Percentiles rank a stretch among this genome's conserved stretches.
These are phyloP conservation scores for Parazoanthus atlanticus DNA, from an alignment of 92 coral and sea anemone species.

Conservation along the genomic window DNA sequence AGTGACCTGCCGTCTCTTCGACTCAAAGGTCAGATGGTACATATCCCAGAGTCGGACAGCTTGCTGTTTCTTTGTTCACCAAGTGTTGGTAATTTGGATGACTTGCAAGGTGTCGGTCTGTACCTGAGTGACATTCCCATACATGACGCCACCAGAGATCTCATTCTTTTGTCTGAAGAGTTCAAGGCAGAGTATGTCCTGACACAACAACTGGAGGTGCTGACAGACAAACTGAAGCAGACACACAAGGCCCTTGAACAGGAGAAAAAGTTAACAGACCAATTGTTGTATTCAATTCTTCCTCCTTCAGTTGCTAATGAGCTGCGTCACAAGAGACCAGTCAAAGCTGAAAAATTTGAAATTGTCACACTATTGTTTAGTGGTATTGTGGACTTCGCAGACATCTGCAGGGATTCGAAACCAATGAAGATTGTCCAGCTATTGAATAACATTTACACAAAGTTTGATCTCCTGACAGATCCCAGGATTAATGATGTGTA, in stretches of 20 bases:
- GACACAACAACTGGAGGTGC: slow-evolving; percentile 81
- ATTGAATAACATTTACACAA: slow-evolving; percentile 80
- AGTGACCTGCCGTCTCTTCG: slow-evolving; percentile 57
- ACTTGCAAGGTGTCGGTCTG: slow-evolving; percentile 73
- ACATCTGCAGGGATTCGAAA: slow-evolving; percentile 73
- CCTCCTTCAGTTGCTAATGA: slow-evolving; percentile 92
- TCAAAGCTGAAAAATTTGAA: slow-evolving; percentile 88
- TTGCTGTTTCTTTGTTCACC: slow-evolving; percentile 88
- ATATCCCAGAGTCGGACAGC: slow-evolving; percentile 75
- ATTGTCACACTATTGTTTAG: slow-evolving; percentile 87
- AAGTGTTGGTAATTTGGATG: slow-evolving; percentile 84
- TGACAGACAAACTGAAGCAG: slow-evolving; percentile 83
- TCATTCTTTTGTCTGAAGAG: slow-evolving; percentile 86
- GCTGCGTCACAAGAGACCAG: slow-evolving; percentile 85
- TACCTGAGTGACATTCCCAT: slow-evolving; percentile 92
- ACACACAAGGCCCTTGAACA: slow-evolving; percentile 87
- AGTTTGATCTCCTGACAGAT: slow-evolving; percentile 82
- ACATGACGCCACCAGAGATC: slow-evolving; percentile 84
- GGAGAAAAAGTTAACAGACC: slow-evolving; percentile 87
- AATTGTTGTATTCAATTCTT: slow-evolving; percentile 79
- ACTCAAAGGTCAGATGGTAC: slow-evolving; percentile 82
- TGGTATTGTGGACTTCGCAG: slow-evolving; percentile 83
- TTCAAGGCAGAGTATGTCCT: slow-evolving; percentile 85
- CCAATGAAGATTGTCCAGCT: slow-evolving; percentile 89
- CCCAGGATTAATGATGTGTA: slow-evolving; percentile 85